These are phyloP conservation scores for Perccottus glenii DNA, from an alignment of 2,113 vertebrate genomes.

Conservation along the genomic window DNA sequence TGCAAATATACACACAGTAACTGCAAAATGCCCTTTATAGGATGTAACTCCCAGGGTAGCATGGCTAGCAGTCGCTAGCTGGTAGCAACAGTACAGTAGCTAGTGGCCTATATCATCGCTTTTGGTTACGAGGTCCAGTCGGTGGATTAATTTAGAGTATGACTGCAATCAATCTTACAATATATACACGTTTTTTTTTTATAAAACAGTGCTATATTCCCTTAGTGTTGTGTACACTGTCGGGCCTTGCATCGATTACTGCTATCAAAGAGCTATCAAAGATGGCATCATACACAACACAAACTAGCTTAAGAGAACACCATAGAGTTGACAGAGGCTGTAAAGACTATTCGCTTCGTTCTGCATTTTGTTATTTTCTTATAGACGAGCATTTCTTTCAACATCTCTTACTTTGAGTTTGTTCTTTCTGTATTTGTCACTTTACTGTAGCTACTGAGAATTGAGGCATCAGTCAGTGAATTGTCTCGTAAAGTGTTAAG, in stretches of 20 bases:
- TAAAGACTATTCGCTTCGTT: neutral
- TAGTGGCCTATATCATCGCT: conserved; percentile 55
- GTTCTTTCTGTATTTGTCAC: neutral
- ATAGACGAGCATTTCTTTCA: neutral
- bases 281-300: conserved; percentile 48
- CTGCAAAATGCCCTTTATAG: conserved; percentile 15
- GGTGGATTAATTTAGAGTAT: conserved; percentile 1
- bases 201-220: neutral
- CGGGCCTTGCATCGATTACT: conserved; percentile 21
- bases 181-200: neutral
- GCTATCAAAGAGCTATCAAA: conserved; percentile 22
- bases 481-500: neutral
- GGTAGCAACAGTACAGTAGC: conserved; percentile 26
- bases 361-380: too few relatives aligned
- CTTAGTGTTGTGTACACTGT: neutral
- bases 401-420: neutral
- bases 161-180: neutral
- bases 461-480: too few relatives aligned
- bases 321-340: neutral
- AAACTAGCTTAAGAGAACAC: conserved; percentile 20
- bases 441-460: too few relatives aligned
- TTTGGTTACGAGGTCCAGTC: conserved; percentile 22
- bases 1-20: neutral
- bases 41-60: conserved; percentile 41
- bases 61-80: conserved; percentile 62